Percentiles rank a stretch among this genome's conserved stretches.
Conservation (phyloP, 2,888 invertebrate species). For the Drosophila villosipedis region DNA sequence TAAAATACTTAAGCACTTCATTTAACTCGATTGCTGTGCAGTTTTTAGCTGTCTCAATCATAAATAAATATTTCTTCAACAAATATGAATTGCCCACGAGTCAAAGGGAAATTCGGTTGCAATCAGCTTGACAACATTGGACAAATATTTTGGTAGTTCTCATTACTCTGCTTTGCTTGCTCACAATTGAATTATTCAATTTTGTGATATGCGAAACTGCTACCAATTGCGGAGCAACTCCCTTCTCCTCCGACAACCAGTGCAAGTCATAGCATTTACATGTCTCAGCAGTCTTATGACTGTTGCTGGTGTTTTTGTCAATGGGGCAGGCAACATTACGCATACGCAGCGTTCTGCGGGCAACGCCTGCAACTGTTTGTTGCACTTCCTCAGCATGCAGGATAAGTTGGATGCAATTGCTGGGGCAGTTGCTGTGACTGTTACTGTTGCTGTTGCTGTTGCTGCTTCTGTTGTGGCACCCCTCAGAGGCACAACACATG, state of each 20-base stretch:
- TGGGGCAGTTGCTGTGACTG: slow-evolving; percentile 1
- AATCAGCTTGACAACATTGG: not conserved
- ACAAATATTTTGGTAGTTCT: slow-evolving; percentile 58
- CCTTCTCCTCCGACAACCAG: too few relatives aligned
- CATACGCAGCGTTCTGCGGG: slow-evolving; percentile 58
- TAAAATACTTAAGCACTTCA: not conserved
- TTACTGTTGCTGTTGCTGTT: slow-evolving; percentile 5
- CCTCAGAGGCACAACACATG: slow-evolving; percentile 39
- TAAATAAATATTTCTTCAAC: not conserved
- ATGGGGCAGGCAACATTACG: slow-evolving; percentile 56
- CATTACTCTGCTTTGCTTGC: slow-evolving; percentile 53
- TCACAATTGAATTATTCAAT: slow-evolving; percentile 44
- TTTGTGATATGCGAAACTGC: slow-evolving; percentile 25
- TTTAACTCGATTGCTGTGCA: not conserved
- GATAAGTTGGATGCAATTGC: slow-evolving; percentile 36
- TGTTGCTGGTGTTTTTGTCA: slow-evolving; percentile 25
- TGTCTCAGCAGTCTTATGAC: slow-evolving; percentile 43
- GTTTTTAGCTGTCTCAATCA: too few relatives aligned
- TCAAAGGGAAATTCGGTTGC: not conserved
- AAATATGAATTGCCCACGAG: not conserved
- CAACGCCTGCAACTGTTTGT: slow-evolving; percentile 43
- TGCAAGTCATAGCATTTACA: slow-evolving; percentile 55
- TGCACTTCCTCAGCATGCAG: slow-evolving; percentile 47
- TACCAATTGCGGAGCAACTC: not conserved
- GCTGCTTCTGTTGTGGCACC: slow-evolving; percentile 21